A percentile compares a stretch with the other conserved stretches of the same genome.
These are phyloP conservation scores for Chrysomela aeneicollis DNA, from an alignment of 2,888 invertebrate genomes.

Conservation along the genomic window DNA sequence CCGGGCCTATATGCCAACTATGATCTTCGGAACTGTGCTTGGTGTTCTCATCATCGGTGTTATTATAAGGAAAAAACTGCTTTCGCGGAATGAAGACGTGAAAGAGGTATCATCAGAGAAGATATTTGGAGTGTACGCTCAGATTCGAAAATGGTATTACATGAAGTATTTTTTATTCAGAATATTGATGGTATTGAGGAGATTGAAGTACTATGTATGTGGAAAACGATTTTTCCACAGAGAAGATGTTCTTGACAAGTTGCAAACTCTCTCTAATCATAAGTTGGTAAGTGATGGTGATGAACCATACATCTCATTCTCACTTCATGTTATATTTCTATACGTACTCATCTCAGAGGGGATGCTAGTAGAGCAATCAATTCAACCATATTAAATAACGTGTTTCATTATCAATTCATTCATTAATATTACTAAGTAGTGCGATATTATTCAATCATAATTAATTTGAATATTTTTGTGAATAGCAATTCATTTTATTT, in stretches of 20 bases:
- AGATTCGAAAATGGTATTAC: constrained; percentile 71
- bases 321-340: too few relatives aligned
- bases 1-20: neutral
- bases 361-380: too few relatives aligned
- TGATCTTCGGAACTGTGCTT: neutral
- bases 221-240: constrained; percentile 46
- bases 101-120: constrained; percentile 62
- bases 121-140: constrained; percentile 68
- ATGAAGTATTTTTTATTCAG: constrained; percentile 69
- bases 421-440: too few relatives aligned
- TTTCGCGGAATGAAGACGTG: neutral
- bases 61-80: constrained; percentile 33
- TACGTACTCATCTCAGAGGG: too few relatives aligned
- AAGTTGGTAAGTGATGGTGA: constrained; percentile 60
- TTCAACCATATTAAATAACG: too few relatives aligned
- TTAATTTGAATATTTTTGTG: too few relatives aligned
- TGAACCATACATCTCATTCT: too few relatives aligned
- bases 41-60: constrained; percentile 24
- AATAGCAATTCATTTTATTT: too few relatives aligned
- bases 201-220: constrained; percentile 61
- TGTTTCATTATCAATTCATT: too few relatives aligned
- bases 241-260: constrained; percentile 66
- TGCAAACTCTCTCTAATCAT: constrained; percentile 67
- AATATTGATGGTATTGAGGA: constrained; percentile 64
- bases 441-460: too few relatives aligned